Base-by-base conservation (phyloP, 2,113 vertebrate species). In the Ceuthmochares aereus region DNA sequence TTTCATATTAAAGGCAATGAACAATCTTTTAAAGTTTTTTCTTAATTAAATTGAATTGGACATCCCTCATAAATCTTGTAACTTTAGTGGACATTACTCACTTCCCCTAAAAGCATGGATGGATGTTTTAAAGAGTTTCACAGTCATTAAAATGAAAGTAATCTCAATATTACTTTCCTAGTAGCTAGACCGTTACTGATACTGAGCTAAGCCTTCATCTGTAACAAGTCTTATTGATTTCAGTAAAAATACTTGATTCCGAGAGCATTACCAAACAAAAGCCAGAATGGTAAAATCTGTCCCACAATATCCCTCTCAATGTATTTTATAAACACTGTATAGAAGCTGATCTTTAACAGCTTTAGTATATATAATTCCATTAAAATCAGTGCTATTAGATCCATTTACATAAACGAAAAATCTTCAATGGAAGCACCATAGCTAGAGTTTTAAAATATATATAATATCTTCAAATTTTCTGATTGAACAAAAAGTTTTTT, bases 1-100 rank as follows among this genome's bases (percentile, higher is more conserved):
- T 98, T 97, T 97, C 82, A 97, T 97, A 94, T 98, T 96, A 95
- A 97, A 96, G 88, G 85, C 70, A 97, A 91, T 90, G 97, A 97
- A 6, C 18, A 60, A 93, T 88, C 97, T 98, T 96, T 86, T 42
- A 83, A 92, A 87, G 86, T 96, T 95, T 96, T 96, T 93, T 80
- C 69, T 55, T 97, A 97, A 96, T 98, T 89, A 97, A 98, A 97
- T 98, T 97, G 96, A 95, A 87, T 86, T 96, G 89, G 97, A 97
- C 97, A 69, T 95, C 84, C 59, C 77, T 97, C 95, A 95, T 98
- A 97, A 98, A 97, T 97, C 97, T 98, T 98, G 89, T 96, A 97
- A 97, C 94, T 97, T 96, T 96, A 96, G 96, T 84, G 96, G 93
- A 96, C 89, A 95, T 97, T 97, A 95, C 78, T 97, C 86, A 97